phyloP scores from a whole-genome alignment of 2,113 vertebrate species.

The Prunella fulvescens region DNA sequence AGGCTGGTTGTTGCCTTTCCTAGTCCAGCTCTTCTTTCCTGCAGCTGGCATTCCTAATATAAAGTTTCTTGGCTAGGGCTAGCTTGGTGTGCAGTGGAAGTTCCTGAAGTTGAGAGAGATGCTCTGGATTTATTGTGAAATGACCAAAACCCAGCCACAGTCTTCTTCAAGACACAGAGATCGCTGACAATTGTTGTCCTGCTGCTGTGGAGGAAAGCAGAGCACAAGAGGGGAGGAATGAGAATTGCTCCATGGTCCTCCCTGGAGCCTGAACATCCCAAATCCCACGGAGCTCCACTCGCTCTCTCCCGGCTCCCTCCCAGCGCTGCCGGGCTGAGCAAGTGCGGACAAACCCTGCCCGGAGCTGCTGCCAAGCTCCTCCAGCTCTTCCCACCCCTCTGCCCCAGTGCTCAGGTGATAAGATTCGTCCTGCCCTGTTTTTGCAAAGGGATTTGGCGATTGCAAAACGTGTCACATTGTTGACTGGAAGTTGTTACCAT shows the following conservation, averaged over 20 bases:
- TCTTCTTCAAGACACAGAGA: background rate
- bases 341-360: background rate
- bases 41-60: background rate
- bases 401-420: background rate
- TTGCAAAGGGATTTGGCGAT: conserved; percentile 43
- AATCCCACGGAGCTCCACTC: fast-evolving
- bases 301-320: fast-evolving
- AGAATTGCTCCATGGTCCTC: background rate
- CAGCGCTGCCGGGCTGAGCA: background rate
- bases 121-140: background rate
- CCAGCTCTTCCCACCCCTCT: background rate
- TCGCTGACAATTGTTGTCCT: background rate
- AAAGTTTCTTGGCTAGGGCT: background rate
- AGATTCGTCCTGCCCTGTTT: conserved; percentile 26
- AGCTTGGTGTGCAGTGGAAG: background rate
- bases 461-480: conserved; percentile 36
- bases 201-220: background rate
- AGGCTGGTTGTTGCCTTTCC: background rate
- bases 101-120: background rate
- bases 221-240: fast-evolving
- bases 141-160: background rate
- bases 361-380: background rate
- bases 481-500: conserved; percentile 51
- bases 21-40: background rate
- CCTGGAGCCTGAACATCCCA: background rate